Evolutionary conservation across 1,140 invertebrate genomes (phyloP), one percentile per base, ranked within the genome.

Genomic region (Drosophila virilis): DNA sequence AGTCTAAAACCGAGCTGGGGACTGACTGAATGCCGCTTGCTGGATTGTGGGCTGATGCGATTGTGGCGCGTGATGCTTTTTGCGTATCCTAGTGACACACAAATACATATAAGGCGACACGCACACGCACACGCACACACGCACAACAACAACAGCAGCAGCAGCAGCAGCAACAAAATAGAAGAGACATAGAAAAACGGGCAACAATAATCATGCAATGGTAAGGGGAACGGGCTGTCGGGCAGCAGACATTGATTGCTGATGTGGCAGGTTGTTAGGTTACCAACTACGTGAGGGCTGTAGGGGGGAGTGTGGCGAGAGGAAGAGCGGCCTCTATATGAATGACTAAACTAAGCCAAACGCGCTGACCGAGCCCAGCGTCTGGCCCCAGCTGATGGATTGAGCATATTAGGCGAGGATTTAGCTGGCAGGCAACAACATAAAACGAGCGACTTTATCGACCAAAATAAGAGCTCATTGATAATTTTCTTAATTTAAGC

Each of bases 81-180:
- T 86, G 83, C 83, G 83, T 88, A 88, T 88, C 84, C 84, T 83
- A 88, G 84, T 88, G 84, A 89, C 84, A 88, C 77, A 88, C 84
- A 88, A 88, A 88, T 69, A 80, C 84, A 74, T 5, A 28, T 28
- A 28, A 28, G 22, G 22, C 4, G 22, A 28, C 22, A 28, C 22
- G 22, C 50, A 64, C 54, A 69, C 68, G 74, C 75, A 60, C 77
- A 80, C 69, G 62, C 76, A 78, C 65, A 52, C 48, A 45, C 60
- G 58, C 45, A 15, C 45, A 22, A 46, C 13, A 38, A 52, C 46
- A 58, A 62, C 22, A 28, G 5, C 22, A 28, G 5, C 22, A 28
- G 4, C 22, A 74, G 70, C 35, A 35, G 22, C 22, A 74, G 70
- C 35, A 35, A 52, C 35, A 35, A 52, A 35, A 15, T 13, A 46